Evolutionary conservation across 2,797 vertebrate genomes (phyloP), one percentile per base, ranked within the genome.

Genomic region (Cryptoblepharus egeriae): DNA sequence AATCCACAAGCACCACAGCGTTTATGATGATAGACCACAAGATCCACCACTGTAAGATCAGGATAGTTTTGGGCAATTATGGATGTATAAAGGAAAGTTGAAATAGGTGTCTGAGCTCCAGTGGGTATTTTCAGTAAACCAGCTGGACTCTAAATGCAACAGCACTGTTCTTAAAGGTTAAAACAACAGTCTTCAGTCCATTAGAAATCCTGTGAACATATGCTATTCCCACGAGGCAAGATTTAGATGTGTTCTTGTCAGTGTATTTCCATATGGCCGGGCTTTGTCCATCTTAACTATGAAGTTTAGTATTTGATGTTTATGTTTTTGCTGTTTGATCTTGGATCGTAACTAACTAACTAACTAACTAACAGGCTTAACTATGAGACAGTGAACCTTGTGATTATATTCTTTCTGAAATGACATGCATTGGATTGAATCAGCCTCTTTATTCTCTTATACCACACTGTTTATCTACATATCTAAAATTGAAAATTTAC

Each of bases 211-310:
- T 58, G 22, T 57, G 58, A 72, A 81, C 61, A 71, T 57, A 49
- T 72, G 58, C 64, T 70, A 12, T 61, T 73, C 58, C 55, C 30
- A 28, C 15, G 3, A 55, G 63, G 22, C 42, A 24, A 32, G 55
- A 63, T 61, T 68, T 57, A 37, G 22, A 55, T 70, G 13, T 16
- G 64, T 72, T 71, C 13, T 3, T 72, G n/a, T 37, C 72, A 65
- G n/a, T 58, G 18, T 78, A 22, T 42, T 73, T 78, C 61, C 69
- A 28, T 52, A 65, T 82, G 55, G 63, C 80, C n/a, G 63, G 28
- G 26, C 18, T 83, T 73, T 73, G n/a, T 67, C 45, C 37, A 63
- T 45, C 35, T 57, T 32, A 65, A 83, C 49, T 52, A 52, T 52
- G 49, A 18, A 24, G 11, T 45, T 45, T 5, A 45, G n/a, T n/a